Evolutionary conservation across 2,113 vertebrate genomes (phyloP).

Genomic region (Anolis sagrei): DNA sequence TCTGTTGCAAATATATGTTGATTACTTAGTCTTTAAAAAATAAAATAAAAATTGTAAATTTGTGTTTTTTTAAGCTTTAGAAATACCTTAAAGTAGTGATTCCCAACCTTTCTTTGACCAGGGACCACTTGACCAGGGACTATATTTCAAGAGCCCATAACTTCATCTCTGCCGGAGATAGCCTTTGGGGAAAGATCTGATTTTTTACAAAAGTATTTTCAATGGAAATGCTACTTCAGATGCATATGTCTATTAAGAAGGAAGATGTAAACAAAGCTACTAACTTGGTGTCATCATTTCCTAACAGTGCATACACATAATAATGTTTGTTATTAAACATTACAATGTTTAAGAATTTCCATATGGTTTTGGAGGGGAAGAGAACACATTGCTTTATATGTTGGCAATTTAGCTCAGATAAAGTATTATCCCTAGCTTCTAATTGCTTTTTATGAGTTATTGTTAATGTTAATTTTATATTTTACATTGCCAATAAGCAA

Average conservation of each 20-base stretch:
- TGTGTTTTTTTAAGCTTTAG: no score
- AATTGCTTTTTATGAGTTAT: neutral
- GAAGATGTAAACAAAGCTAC: conserved; percentile 39
- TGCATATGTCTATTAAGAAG: conserved; percentile 5
- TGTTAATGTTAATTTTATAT: neutral
- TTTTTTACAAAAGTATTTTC: neutral
- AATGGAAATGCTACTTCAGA: neutral
- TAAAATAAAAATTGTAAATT: neutral
- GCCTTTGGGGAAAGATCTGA: neutral
- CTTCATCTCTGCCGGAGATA: neutral
- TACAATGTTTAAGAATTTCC: conserved; percentile 13
- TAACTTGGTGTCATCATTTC: conserved; percentile 14
- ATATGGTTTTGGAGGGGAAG: conserved; percentile 11
- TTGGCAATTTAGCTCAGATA: neutral
- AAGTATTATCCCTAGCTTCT: neutral
- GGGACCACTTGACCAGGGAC: no score
- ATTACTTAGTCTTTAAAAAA: neutral
- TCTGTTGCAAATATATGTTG: neutral
- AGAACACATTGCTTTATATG: neutral
- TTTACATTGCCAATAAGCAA: neutral
- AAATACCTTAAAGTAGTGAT: no score
- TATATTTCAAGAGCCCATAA: neutral
- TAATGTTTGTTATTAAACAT: neutral
- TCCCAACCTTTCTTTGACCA: no score
- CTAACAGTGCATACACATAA: neutral